Conservation (phyloP, 1,140 invertebrate species). For the Drosophila takahashii region DNA sequence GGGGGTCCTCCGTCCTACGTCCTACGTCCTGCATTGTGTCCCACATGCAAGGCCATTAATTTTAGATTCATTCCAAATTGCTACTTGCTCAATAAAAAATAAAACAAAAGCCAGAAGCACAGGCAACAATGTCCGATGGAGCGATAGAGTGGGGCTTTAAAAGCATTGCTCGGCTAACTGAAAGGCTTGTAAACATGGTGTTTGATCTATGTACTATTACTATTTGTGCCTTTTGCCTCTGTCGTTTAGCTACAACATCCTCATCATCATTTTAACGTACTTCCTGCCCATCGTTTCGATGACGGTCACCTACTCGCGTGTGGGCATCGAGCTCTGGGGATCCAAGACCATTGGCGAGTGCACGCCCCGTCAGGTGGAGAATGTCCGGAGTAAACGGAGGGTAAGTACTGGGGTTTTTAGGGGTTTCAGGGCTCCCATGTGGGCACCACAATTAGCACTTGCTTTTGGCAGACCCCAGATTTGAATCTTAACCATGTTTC, state of each 20-base stretch:
- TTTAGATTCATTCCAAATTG: conserved; percentile 60
- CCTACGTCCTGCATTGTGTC: conserved; percentile 31
- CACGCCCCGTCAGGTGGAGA: conserved; percentile 94
- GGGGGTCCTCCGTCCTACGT: conserved; percentile 7
- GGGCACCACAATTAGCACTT: conserved; percentile 3
- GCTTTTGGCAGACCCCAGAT: neutral
- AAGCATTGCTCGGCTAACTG: conserved; percentile 41
- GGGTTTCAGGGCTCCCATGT: neutral
- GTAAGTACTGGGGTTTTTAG: conserved; percentile 86
- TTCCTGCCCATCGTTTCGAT: conserved; percentile 96
- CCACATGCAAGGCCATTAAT: conserved; percentile 73
- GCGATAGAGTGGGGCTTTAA: conserved; percentile 36
- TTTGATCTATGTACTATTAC: conserved; percentile 17
- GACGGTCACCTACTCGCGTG: conserved; percentile 95
- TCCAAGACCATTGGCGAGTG: conserved; percentile 97
- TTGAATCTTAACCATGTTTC: neutral
- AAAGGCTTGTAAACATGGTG: conserved; percentile 47
- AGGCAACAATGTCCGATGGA: conserved; percentile 43
- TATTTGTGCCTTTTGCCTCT: neutral
- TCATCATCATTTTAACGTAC: conserved; percentile 96
- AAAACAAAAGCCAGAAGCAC: conserved; percentile 19
- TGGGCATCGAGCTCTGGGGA: conserved; percentile 97
- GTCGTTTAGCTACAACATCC: conserved; percentile 91
- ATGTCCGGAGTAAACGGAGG: conserved; percentile 96
- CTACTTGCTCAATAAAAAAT: conserved; percentile 58